Evolutionary conservation across 2,888 invertebrate genomes (phyloP), one percentile per base, ranked within the genome.

Genomic region (Drosophila aldrichi): DNA sequence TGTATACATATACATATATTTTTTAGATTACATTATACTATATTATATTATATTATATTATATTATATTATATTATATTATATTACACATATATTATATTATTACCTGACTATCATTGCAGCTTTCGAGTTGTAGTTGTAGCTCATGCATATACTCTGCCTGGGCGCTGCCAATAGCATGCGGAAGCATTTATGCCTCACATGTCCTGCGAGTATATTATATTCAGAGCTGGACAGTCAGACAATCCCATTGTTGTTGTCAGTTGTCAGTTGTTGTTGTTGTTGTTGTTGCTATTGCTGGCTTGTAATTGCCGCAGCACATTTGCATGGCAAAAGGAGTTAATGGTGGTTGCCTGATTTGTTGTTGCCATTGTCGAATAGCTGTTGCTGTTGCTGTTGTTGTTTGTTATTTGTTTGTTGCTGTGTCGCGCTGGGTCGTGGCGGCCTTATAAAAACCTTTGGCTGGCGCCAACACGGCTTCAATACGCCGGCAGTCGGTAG

Each of bases 301-400:
- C 52, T 61, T 44, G 79, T 86, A 88, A 88, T 84, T 88, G 88
- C 83, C 81, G 79, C 77, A 70, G 74, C 65, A 69, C 89, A 89
- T 86, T 87, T 90, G 90, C 90, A 88, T 88, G 90, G 87, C 75
- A 65, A 79, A 88, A 89, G 88, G 86, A 86, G 86, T 81, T 88
- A 86, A 82, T 86, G 86, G 88, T 73, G 83, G 86, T 85, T 89
- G 90, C 74, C 83, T 78, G 86, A 88, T 81, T 76, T 85, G 61
- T 77, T 79, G 77, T 49, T 61, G 67, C 56, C 69, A 60, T 29
- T 66, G 68, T 58, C 63, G 32, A 14, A 54, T 67, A 16, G 65
- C 60, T 69, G 58, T 34, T 70, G 56, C 64, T 70, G 67, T 71
- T 22, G 22, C 29, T 43, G 44, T 44, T 82, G 84, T 22, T 82